Evolutionary conservation across 2,888 invertebrate genomes (phyloP).

Genomic region (Nebria brevicollis): DNA sequence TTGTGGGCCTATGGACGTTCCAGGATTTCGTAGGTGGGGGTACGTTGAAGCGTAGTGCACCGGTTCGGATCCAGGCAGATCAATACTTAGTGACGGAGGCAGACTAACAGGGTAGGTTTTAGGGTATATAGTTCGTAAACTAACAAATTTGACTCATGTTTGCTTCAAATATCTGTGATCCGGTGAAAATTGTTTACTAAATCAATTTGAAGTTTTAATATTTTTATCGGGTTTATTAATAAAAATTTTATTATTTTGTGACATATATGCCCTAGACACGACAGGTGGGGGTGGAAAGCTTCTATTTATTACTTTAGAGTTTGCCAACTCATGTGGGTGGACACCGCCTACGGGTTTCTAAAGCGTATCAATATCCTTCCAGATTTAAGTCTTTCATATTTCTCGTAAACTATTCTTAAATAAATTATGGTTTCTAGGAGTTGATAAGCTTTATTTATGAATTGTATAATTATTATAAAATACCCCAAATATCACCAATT

Average conservation of each 20-base stretch:
- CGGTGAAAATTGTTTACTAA: not conserved
- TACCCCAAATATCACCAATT: not conserved
- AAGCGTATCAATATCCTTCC: not conserved
- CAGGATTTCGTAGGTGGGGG: not conserved
- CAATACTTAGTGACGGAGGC: conserved; percentile 1
- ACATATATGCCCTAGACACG: not conserved
- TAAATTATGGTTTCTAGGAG: too few species aligned
- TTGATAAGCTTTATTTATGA: not conserved
- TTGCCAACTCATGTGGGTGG: not conserved
- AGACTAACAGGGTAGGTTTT: not conserved
- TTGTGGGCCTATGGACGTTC: not conserved
- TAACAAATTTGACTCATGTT: not conserved
- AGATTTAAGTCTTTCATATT: not conserved
- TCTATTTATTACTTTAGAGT: not conserved
- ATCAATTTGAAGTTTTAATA: too few species aligned
- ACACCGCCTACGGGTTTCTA: not conserved
- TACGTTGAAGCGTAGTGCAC: not conserved
- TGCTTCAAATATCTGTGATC: not conserved
- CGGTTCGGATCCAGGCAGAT: not conserved
- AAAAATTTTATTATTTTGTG: not conserved
- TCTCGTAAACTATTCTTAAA: not conserved
- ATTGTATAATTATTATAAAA: not conserved
- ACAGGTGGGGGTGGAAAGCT: not conserved
- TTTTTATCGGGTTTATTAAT: not conserved
- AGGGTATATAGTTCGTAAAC: not conserved